Evolutionary conservation across 2,888 invertebrate genomes (phyloP).

Genomic region (Metacarcinus magister): DNA sequence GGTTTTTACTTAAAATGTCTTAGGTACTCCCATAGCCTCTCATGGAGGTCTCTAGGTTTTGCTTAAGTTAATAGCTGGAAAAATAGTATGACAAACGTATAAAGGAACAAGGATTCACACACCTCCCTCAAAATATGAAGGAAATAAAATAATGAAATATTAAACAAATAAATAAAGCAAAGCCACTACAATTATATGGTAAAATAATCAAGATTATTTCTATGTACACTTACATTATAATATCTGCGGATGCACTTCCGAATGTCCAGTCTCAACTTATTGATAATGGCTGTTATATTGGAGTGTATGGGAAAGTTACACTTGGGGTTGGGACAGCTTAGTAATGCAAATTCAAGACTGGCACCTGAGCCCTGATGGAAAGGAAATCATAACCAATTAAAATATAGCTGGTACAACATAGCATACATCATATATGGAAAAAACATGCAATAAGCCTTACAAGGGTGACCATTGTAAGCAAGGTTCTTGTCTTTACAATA

Average conservation of each 20-base stretch:
- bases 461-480: background rate
- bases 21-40: too few relatives aligned
- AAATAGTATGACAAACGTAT: too few relatives aligned
- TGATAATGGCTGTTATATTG: slow-evolving; percentile 89
- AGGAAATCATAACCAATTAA: background rate
- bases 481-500: background rate
- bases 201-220: background rate
- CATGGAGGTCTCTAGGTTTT: too few relatives aligned
- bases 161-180: background rate
- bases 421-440: background rate
- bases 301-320: slow-evolving; percentile 89
- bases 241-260: slow-evolving; percentile 89
- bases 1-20: too few relatives aligned
- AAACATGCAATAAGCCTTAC: background rate
- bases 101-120: too few relatives aligned
- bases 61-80: too few relatives aligned
- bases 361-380: slow-evolving; percentile 82
- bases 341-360: slow-evolving; percentile 85
- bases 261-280: slow-evolving; percentile 89
- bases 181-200: background rate
- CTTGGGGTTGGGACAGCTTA: slow-evolving; percentile 90
- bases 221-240: slow-evolving; percentile 87
- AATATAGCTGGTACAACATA: background rate
- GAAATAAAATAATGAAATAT: too few relatives aligned
- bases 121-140: too few relatives aligned